phyloP scores from a whole-genome alignment of 1,140 invertebrate species.

The Drosophila pruinosa region DNA sequence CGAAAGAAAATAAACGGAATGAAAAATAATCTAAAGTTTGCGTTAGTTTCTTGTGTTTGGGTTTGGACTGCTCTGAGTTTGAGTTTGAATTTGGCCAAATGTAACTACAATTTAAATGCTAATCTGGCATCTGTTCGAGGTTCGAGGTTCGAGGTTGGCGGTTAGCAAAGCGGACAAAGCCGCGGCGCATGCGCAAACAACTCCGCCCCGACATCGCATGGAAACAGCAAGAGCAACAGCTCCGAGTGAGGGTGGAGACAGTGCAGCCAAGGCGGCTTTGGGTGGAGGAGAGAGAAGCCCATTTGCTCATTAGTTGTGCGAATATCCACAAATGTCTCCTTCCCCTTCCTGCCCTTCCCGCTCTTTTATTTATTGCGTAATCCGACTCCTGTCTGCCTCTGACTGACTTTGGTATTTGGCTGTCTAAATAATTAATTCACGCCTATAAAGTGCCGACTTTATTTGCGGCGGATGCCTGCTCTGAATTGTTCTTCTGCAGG shows the following conservation, averaged over 20 bases:
- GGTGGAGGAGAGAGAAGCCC: not conserved
- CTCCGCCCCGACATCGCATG: slow-evolving; percentile 45
- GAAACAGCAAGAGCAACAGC: no score
- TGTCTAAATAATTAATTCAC: slow-evolving; percentile 77
- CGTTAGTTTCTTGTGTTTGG: slow-evolving; percentile 36
- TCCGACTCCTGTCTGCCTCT: slow-evolving; percentile 26
- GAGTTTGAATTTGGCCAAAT: slow-evolving; percentile 61
- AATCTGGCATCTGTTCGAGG: slow-evolving; percentile 77
- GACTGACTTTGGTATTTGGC: slow-evolving; percentile 25
- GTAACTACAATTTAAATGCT: slow-evolving; percentile 78
- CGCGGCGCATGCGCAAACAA: slow-evolving; percentile 64
- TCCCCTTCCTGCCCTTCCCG: slow-evolving; percentile 33
- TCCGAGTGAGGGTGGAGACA: slow-evolving; percentile 34
- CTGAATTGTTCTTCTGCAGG: slow-evolving; percentile 37
- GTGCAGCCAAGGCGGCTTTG: slow-evolving; percentile 24
- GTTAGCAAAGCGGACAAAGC: slow-evolving; percentile 37
- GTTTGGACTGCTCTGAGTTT: slow-evolving; percentile 34
- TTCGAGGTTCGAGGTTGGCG: slow-evolving; percentile 24
- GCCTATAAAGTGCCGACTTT: slow-evolving; percentile 69
- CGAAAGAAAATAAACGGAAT: slow-evolving; percentile 51
- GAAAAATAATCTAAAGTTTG: slow-evolving; percentile 69
- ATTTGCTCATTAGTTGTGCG: slow-evolving; percentile 43
- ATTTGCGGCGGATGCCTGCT: slow-evolving; percentile 62
- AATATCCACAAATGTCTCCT: slow-evolving; percentile 18
- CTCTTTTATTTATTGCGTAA: slow-evolving; percentile 61